Evolutionary conservation across 2,113 vertebrate genomes (phyloP).

Genomic region (Eulemur macaco): DNA sequence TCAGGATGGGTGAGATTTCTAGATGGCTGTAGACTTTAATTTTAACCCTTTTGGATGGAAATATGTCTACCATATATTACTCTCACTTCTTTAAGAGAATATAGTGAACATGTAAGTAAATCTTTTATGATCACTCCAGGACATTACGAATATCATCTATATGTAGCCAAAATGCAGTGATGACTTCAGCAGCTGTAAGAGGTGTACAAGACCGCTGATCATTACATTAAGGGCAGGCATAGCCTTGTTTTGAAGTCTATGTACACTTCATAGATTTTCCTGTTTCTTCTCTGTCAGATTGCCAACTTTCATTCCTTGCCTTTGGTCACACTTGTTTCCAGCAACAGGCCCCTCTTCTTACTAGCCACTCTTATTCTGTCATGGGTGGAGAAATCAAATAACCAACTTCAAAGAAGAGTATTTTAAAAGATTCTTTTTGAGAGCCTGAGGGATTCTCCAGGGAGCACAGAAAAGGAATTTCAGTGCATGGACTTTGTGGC

Average conservation of each 20-base stretch:
- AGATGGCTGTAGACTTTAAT: not conserved
- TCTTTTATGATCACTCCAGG: not conserved
- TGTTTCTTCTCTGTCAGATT: not conserved
- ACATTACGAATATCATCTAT: not conserved
- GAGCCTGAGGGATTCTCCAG: not conserved
- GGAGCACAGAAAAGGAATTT: conserved; percentile 36
- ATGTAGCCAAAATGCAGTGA: not conserved
- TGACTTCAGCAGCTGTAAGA: not conserved
- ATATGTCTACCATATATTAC: not conserved
- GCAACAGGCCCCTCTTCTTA: not conserved
- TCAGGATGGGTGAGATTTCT: conserved; percentile 8
- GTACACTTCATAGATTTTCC: not conserved
- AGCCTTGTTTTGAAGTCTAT: not conserved
- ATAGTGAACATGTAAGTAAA: not conserved
- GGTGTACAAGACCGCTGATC: not conserved
- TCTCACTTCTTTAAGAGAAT: conserved; percentile 12
- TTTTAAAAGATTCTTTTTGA: conserved; percentile 39
- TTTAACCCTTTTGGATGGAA: conserved; percentile 17
- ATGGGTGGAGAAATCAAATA: conserved; percentile 37
- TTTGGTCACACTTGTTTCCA: not conserved
- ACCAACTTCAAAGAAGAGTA: conserved; percentile 40
- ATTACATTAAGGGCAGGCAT: not conserved
- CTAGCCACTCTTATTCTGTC: not conserved
- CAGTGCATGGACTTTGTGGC: not conserved
- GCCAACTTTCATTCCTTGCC: not conserved